Evolutionary conservation across 1,140 invertebrate genomes (phyloP), one percentile per base, ranked within the genome.

Genomic region (Gryllus bimaculatus): DNA sequence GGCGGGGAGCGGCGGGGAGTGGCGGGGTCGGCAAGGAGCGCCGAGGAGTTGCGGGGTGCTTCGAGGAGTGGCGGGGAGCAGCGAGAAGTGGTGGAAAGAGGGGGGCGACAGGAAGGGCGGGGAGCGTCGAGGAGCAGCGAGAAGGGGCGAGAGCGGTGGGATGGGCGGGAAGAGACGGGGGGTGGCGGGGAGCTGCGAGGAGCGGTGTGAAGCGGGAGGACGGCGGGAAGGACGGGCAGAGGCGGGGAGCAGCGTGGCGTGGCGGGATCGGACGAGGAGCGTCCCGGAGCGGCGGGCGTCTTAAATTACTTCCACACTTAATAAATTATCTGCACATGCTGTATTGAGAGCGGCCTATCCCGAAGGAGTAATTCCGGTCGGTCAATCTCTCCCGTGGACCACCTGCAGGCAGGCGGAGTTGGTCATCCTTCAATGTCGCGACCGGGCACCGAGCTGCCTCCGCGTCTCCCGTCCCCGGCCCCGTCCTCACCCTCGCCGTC

Each of bases 301-400:
- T 66, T 66, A 66, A 66, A 66, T 66, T 66, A 66, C 54, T 66
- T 66, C 54, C 10, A 66, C 54, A 66, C 54, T 66, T 66, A 66
- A 66, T 66, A 66, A 66, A 66, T 66, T 66, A 66, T 66, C 54
- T 66, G 54, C 54, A 66, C 54, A 66, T 66, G 18, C 54, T 66
- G 54, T 66, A 66, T 66, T 66, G 54, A 66, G 54, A 66, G 54
- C 26, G 54, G 18, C 54, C 54, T 66, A 66, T 66, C 54, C 54
- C 54, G 54, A 66, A 66, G 54, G 54, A 66, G 54, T 66, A 66
- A 66, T 66, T 66, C 54, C 10, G 18, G 54, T 10, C 54, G 54
- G 54, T 66, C 54, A 66, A 66, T 66, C 54, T 66, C 54, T 66
- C 54, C 54, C 54, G 18, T 10, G 18, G 54, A 66, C 54, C 54